Percentiles rank a stretch among this genome's conserved stretches.
These are phyloP conservation scores for Ctenosaura bakeri DNA, from an alignment of 2,797 vertebrate genomes.

Conservation along the genomic window DNA sequence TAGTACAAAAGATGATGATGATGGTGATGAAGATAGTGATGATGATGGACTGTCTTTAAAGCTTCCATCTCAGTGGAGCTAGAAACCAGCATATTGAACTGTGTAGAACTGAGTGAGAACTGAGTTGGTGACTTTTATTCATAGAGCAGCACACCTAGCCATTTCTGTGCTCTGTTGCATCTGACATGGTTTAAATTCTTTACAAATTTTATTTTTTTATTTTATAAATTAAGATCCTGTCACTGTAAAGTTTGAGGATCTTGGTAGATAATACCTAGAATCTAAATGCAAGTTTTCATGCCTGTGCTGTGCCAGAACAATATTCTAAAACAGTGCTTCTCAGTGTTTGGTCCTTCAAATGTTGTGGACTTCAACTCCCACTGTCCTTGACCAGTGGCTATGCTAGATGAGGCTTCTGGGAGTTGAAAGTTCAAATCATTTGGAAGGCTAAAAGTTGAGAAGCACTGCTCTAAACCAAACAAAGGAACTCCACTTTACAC, in stretches of 20 bases:
- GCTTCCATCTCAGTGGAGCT: not conserved
- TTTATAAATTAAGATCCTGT: not conserved
- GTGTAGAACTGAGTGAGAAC: not conserved
- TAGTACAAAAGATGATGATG: too few relatives aligned
- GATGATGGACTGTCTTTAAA: not conserved
- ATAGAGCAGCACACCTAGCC: not conserved
- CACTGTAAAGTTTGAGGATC: not conserved
- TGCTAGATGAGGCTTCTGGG: too few relatives aligned
- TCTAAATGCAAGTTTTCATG: not conserved
- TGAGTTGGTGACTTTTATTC: not conserved
- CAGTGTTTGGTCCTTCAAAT: too few relatives aligned
- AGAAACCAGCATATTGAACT: not conserved
- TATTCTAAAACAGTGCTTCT: too few relatives aligned
- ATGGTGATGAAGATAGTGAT: too few relatives aligned
- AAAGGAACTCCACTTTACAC: conserved; percentile 23
- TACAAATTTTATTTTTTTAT: not conserved
- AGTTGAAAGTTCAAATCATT: too few relatives aligned
- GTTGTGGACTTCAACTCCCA: too few relatives aligned
- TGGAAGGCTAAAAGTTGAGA: too few relatives aligned
- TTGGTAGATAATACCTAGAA: not conserved
- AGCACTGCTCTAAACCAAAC: too few relatives aligned
- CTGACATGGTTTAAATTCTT: not conserved
- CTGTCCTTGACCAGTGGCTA: too few relatives aligned
- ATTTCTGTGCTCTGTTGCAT: not conserved
- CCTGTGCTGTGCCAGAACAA: not conserved